Base-by-base conservation (phyloP, 2,888 invertebrate genomes). In the Lepeophtheirus nordmannii region DNA sequence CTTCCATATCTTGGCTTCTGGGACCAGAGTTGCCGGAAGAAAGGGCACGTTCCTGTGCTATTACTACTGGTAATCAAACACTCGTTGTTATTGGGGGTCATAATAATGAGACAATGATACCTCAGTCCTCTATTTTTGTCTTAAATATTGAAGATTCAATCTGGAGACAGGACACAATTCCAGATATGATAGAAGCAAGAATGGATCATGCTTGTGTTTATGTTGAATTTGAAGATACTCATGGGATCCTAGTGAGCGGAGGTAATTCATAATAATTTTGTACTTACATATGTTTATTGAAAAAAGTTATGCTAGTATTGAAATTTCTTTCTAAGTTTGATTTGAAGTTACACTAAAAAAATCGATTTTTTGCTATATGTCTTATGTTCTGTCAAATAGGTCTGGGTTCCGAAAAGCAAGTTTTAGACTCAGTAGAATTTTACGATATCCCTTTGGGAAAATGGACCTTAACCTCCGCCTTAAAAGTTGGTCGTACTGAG, bases 401-500 rank as follows among this genome's bases (percentile, higher is more conserved):
- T 53, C 37, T 66, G 41, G 66, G 60, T 11, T 9, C n/a, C 11
- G 23, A 60, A 11, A 58, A 37, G 1, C 23, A 66, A 39, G 60
- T 66, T 60, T 23, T 66, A 14, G 53, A 66, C 23, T 38, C 58
- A 41, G 66, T 41, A 14, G 66, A 66, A 22, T 66, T 66, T 46
- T 60, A 41, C 17, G 60, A 66, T 37, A 17, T 66, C 10, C 23
- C 3, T 7, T 23, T 9, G 1, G 38, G 41, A 11, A 38, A 66
- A 30, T 66, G 66, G 66, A 66, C 60, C 1, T 23, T 20, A 11
- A 40, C 40, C 1, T 60, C 60, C 12, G n/a, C 60, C 1, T 20
- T 66, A 39, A 66, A 66, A 38, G 22, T 66, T 37, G 58, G 58
- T n/a, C 30, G 66, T 9, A 60, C 66, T 8, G 66, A 66, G 53